phyloP scores from a whole-genome alignment of 2,113 vertebrate species.

The Brachypteracias leptosomus region DNA sequence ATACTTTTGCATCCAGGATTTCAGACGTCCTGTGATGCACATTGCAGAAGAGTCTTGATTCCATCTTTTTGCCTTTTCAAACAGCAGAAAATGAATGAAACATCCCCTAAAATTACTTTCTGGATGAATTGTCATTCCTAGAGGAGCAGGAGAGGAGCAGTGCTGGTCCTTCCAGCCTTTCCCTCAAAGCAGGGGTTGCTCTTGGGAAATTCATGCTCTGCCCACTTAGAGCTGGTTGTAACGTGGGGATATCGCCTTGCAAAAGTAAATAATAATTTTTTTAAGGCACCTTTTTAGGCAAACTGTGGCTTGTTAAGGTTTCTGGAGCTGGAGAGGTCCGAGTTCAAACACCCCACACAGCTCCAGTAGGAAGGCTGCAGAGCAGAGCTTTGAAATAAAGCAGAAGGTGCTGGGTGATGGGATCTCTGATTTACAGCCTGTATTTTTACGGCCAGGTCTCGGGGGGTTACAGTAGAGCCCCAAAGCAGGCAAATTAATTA shows the following conservation, averaged over 20 bases:
- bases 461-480: neutral
- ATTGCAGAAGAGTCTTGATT: neutral
- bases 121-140: neutral
- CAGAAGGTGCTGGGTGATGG: neutral
- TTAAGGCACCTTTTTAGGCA: neutral
- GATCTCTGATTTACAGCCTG: neutral
- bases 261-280: neutral
- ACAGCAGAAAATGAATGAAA: neutral
- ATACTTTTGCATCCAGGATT: neutral
- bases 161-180: neutral
- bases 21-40: rapidly evolving
- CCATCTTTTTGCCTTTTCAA: neutral
- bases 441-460: neutral
- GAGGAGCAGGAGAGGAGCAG: neutral
- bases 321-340: neutral
- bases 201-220: neutral
- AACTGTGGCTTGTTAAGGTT: neutral
- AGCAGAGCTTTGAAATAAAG: neutral
- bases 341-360: neutral
- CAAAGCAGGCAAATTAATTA: neutral
- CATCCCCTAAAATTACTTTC: rapidly evolving
- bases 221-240: neutral
- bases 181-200: rapidly evolving
- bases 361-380: neutral
- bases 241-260: neutral